Conservation (phyloP, 2,113 vertebrate genomes). For the Heterochromis multidens region DNA sequence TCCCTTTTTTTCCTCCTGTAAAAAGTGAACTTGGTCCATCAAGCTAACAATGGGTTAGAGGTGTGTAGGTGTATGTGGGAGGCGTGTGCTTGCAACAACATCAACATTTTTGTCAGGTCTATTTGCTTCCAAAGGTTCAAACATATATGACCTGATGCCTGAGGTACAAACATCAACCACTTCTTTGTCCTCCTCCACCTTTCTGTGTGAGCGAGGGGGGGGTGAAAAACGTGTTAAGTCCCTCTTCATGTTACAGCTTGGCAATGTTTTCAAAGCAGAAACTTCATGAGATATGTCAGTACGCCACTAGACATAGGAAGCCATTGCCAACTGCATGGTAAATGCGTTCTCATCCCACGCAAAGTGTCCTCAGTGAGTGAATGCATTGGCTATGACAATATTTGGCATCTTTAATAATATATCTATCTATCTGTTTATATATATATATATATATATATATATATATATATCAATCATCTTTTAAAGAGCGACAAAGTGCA, state of each 20-base stretch:
- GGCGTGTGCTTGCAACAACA: slow-evolving; percentile 44
- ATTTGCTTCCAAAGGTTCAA: slow-evolving; percentile 36
- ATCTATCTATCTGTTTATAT: too few relatives aligned
- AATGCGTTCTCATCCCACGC: not conserved
- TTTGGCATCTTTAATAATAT: not conserved
- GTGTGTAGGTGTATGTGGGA: slow-evolving; percentile 62
- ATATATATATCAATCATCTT: too few relatives aligned
- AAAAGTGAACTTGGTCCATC: slow-evolving; percentile 11
- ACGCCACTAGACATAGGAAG: not conserved
- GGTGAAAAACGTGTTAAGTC: not conserved
- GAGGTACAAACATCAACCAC: slow-evolving; percentile 8
- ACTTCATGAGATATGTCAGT: not conserved
- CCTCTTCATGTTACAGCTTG: not conserved
- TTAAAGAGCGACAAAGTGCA: not conserved
- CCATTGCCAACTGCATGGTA: not conserved
- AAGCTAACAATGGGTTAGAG: slow-evolving; percentile 41
- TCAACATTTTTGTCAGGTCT: slow-evolving; percentile 34
- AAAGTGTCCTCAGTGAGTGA: not conserved
- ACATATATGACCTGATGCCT: slow-evolving; percentile 11
- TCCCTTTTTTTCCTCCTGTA: not conserved
- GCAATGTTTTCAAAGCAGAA: not conserved
- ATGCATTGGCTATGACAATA: not conserved
- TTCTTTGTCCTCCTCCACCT: slow-evolving; percentile 13
- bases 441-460: too few relatives aligned
- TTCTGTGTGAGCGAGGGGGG: not conserved